A percentile compares a stretch with the other conserved stretches of the same genome.
These are phyloP conservation scores for Eurois occulta DNA, from an alignment of 2,888 invertebrate species.

Conservation along the genomic window DNA sequence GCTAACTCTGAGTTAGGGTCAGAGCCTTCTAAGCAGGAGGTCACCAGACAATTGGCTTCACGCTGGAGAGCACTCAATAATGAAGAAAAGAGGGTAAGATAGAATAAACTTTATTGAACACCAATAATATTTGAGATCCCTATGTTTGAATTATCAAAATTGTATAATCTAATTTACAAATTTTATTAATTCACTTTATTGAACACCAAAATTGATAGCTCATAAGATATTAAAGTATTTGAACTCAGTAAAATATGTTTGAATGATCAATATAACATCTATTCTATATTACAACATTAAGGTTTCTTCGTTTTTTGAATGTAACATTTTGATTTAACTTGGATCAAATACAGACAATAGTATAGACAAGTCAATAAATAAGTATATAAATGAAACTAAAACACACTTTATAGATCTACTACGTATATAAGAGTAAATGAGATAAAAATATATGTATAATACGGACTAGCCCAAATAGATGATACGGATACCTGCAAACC, in stretches of 20 bases:
- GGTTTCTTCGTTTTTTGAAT: neutral
- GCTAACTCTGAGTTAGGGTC: constrained; percentile 91
- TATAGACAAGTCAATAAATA: too few relatives aligned
- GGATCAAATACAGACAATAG: neutral
- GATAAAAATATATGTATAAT: too few relatives aligned
- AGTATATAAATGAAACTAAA: too few relatives aligned
- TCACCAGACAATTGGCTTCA: constrained; percentile 93
- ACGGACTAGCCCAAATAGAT: too few relatives aligned
- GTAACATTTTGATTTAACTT: neutral
- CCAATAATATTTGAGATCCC: neutral
- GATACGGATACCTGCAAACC: too few relatives aligned
- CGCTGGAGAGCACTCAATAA: constrained; percentile 93
- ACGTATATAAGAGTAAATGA: too few relatives aligned
- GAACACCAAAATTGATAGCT: neutral
- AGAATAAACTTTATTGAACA: neutral
- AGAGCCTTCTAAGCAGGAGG: constrained; percentile 94
- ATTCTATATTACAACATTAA: neutral
- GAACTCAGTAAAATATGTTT: neutral
- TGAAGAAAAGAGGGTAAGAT: constrained; percentile 93
- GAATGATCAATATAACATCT: neutral
- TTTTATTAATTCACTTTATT: neutral
- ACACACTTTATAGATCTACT: too few relatives aligned
- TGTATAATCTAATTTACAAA: neutral
- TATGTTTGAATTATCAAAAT: neutral
- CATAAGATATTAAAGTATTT: neutral